These are phyloP conservation scores for Speoplatyrhinus poulsoni DNA, from an alignment of 2,113 vertebrate genomes.

Conservation along the genomic window DNA sequence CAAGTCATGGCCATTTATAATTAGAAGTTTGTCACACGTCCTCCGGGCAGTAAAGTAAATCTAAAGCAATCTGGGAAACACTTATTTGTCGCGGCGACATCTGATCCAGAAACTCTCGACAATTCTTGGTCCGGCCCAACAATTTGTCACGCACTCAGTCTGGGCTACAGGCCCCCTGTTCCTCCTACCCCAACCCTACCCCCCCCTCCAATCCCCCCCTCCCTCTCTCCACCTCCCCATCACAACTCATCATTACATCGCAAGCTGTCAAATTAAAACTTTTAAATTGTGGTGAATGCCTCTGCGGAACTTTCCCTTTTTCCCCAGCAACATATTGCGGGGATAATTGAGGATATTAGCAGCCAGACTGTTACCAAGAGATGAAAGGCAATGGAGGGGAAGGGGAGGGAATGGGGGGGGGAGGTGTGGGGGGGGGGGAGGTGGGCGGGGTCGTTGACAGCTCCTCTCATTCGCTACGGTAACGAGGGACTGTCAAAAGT, in stretches of 20 bases:
- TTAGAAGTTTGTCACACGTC: not conserved
- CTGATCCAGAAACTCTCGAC: conserved; percentile 42
- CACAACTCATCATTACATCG: conserved; percentile 65
- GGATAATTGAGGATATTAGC: conserved; percentile 79
- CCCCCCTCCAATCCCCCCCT: conserved; percentile 7
- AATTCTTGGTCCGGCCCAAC: conserved; percentile 39
- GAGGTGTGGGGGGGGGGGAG: conserved; percentile 40
- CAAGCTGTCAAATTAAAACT: conserved; percentile 77
- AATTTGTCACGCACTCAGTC: conserved; percentile 43
- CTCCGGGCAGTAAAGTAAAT: not conserved
- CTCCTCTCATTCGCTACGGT: conserved; percentile 63
- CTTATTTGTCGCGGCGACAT: conserved; percentile 54
- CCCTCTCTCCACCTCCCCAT: conserved; percentile 28
- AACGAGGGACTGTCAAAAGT: conserved; percentile 75
- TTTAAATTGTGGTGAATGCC: conserved; percentile 63
- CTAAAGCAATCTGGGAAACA: conserved; percentile 34
- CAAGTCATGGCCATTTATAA: conserved; percentile 31
- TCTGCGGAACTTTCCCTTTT: conserved; percentile 64
- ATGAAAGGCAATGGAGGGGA: conserved; percentile 67
- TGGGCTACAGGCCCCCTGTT: conserved; percentile 24
- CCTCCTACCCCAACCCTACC: not conserved
- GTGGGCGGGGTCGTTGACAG: conserved; percentile 57
- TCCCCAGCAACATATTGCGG: conserved; percentile 70
- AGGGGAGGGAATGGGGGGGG: conserved; percentile 19
- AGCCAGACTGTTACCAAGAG: conserved; percentile 71